phyloP scores from a whole-genome alignment of 2,888 invertebrate species.

The Catocala sponsa region DNA sequence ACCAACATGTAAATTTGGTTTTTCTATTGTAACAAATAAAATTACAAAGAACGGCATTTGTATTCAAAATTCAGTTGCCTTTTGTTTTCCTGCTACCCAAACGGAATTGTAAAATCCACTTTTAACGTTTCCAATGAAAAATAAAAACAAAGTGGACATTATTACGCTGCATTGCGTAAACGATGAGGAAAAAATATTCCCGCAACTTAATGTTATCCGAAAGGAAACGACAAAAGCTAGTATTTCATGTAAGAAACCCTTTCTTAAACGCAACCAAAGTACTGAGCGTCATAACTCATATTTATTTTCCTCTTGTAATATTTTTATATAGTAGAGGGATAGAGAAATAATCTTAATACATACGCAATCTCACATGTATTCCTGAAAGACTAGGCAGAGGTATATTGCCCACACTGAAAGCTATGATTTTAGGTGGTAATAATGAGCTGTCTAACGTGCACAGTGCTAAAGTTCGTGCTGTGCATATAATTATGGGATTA shows the following conservation, averaged over 20 bases:
- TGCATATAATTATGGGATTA: no score
- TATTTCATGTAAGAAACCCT: slow-evolving; percentile 1
- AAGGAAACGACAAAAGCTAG: slow-evolving; percentile 7
- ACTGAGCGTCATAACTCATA: not conserved
- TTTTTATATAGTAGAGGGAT: not conserved
- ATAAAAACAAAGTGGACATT: slow-evolving; percentile 18
- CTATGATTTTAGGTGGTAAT: no score
- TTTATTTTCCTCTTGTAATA: not conserved
- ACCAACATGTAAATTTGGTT: not conserved
- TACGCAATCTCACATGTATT: no score
- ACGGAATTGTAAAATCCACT: slow-evolving; percentile 8
- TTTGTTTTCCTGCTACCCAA: slow-evolving; percentile 6
- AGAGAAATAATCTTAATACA: no score
- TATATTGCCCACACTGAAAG: no score
- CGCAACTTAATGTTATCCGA: slow-evolving; percentile 2
- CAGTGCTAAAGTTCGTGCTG: no score
- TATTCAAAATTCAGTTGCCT: not conserved
- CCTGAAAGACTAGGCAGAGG: no score
- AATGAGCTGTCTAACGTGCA: no score
- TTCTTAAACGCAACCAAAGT: not conserved
- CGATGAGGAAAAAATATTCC: slow-evolving; percentile 9
- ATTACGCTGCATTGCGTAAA: slow-evolving; percentile 18
- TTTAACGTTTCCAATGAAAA: slow-evolving; percentile 7
- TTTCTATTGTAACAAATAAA: slow-evolving; percentile 3
- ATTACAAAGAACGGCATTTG: not conserved